Evolutionary conservation across 2,888 invertebrate species (phyloP).

Genomic region (Drosophila neonasuta): DNA sequence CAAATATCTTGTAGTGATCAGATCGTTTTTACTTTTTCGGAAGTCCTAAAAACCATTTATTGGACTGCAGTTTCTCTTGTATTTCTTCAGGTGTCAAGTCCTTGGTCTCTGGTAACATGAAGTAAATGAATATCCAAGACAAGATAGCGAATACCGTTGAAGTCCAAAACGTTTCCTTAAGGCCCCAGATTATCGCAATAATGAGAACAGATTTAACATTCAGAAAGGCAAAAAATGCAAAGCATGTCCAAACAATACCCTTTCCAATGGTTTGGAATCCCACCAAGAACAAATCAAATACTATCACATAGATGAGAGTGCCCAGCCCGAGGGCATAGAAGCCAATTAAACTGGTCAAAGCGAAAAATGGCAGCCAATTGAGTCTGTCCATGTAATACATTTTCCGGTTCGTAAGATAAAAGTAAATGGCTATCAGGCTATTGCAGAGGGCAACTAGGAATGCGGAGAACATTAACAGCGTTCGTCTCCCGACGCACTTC

Average conservation of each 20-base stretch:
- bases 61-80: conserved; percentile 4
- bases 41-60: not conserved
- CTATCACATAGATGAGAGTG: conserved; percentile 88
- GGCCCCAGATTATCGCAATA: not conserved
- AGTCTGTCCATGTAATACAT: conserved; percentile 80
- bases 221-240: conserved; percentile 89
- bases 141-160: not conserved
- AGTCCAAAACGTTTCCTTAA: conserved; percentile 14
- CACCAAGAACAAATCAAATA: conserved; percentile 89
- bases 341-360: conserved; percentile 83
- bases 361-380: conserved; percentile 87
- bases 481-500: conserved; percentile 89
- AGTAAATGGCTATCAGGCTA: conserved; percentile 86
- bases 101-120: conserved; percentile 25
- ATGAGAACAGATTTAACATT: conserved; percentile 86
- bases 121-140: conserved; percentile 8
- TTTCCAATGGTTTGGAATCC: conserved; percentile 89
- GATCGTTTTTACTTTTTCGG: no score
- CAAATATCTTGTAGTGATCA: no score
- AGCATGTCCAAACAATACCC: conserved; percentile 88
- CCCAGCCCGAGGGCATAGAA: conserved; percentile 91
- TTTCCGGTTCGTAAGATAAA: conserved; percentile 79
- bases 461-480: conserved; percentile 87
- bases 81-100: not conserved
- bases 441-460: conserved; percentile 86